Conservation (phyloP, 1,140 invertebrate species). For the Hycleus cichorii region DNA sequence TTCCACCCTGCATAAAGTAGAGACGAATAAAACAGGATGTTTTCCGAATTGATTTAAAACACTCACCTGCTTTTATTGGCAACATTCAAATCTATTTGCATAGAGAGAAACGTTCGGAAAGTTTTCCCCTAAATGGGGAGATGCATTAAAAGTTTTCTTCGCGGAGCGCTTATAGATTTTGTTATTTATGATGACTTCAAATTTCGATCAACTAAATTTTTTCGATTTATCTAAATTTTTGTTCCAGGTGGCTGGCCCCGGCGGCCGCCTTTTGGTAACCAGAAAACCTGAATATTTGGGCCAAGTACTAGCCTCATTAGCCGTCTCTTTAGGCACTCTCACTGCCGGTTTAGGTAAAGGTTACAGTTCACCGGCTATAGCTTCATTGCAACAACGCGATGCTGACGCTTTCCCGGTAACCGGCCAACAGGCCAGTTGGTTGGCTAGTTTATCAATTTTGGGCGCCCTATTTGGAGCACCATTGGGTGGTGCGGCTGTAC, state of each 20-base stretch:
- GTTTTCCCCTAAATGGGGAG: too few species aligned
- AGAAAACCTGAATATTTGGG: slow-evolving; percentile 35
- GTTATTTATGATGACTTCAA: too few species aligned
- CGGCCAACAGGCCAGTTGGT: slow-evolving; percentile 72
- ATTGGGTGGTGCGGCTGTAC: slow-evolving; percentile 66
- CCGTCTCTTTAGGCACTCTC: slow-evolving; percentile 71
- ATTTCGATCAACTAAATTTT: neutral
- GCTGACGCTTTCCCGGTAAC: slow-evolving; percentile 56
- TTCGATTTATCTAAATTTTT: neutral
- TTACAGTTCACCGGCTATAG: slow-evolving; percentile 75
- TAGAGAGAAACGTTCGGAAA: too few species aligned
- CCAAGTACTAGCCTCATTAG: slow-evolving; percentile 69
- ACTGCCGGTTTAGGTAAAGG: slow-evolving; percentile 75
- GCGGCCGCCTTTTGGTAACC: slow-evolving; percentile 33
- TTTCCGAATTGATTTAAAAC: too few species aligned
- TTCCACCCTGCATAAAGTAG: too few species aligned
- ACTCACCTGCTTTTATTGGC: too few species aligned
- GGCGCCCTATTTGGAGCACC: slow-evolving; percentile 72
- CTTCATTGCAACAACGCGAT: slow-evolving; percentile 63
- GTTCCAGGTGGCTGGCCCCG: slow-evolving; percentile 33
- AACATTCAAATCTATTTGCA: too few species aligned
- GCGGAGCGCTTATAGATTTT: too few species aligned
- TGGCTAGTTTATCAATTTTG: slow-evolving; percentile 69
- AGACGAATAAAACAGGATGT: too few species aligned
- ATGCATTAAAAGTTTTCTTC: too few species aligned